Evolutionary conservation across 1,140 invertebrate species (phyloP).

Genomic region (Carposina sasakii): DNA sequence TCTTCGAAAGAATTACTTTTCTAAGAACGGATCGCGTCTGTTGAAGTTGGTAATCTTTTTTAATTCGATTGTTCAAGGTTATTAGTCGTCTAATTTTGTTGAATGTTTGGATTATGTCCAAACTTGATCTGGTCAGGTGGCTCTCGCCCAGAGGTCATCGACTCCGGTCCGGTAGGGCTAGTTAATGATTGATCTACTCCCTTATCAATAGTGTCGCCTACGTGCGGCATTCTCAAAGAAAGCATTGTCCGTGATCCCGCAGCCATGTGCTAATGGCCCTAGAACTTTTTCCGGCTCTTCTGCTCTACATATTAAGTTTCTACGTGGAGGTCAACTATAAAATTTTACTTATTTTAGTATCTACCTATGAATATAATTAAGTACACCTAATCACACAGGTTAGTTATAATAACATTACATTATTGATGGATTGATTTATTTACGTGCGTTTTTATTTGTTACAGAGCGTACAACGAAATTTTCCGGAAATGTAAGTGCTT

Average conservation of each 20-base stretch:
- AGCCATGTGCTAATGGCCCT: slow-evolving; percentile 40
- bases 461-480: slow-evolving; percentile 38
- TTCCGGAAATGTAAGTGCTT: slow-evolving; percentile 44
- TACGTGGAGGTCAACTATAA: no score
- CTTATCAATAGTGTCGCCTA: slow-evolving; percentile 63
- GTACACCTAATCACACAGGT: no score
- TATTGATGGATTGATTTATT: slow-evolving; percentile 6
- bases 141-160: slow-evolving; percentile 45
- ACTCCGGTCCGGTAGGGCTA: slow-evolving; percentile 60
- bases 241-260: slow-evolving; percentile 52
- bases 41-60: background rate
- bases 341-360: no score
- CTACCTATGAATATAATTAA: no score
- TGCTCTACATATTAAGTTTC: no score
- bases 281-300: no score
- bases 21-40: background rate
- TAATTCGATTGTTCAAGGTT: slow-evolving; percentile 6
- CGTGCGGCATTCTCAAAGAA: slow-evolving; percentile 64
- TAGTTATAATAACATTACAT: no score
- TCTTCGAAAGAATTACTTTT: no score
- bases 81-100: background rate
- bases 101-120: slow-evolving; percentile 19
- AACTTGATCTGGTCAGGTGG: slow-evolving; percentile 60
- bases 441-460: slow-evolving; percentile 39
- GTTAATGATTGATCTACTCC: slow-evolving; percentile 64